Conservation (phyloP, 2,888 invertebrate species). For the Lepidochitona cinerea region DNA sequence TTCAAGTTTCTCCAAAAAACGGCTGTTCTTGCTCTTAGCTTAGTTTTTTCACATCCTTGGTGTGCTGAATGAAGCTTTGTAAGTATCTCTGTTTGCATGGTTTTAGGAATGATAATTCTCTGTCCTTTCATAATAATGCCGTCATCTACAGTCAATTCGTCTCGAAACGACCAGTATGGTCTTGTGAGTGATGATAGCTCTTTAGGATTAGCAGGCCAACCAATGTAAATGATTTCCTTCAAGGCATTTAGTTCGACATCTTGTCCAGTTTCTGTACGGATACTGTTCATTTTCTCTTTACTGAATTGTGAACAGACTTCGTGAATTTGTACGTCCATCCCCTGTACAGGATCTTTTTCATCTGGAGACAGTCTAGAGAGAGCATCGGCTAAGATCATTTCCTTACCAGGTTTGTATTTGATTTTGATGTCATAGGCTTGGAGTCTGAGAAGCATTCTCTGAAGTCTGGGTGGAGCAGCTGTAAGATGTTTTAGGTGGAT, state of each 20-base stretch:
- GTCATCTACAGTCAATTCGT: constrained; percentile 22
- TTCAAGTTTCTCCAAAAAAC: constrained; percentile 29
- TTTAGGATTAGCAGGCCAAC: constrained; percentile 16
- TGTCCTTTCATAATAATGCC: constrained; percentile 25
- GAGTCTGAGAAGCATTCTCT: constrained; percentile 24
- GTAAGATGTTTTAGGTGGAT: constrained; percentile 21
- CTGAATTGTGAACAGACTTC: constrained; percentile 6
- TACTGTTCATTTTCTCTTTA: background rate
- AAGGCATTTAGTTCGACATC: constrained; percentile 18
- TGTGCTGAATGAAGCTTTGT: constrained; percentile 19
- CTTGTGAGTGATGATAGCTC: constrained; percentile 9
- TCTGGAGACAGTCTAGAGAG: constrained; percentile 16
- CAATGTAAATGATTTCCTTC: constrained; percentile 12
- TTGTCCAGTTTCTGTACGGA: background rate
- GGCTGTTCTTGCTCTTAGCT: constrained; percentile 11
- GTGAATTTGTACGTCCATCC: constrained; percentile 18
- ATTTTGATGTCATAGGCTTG: constrained; percentile 27
- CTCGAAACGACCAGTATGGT: constrained; percentile 21
- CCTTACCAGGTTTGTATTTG: constrained; percentile 25
- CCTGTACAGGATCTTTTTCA: background rate
- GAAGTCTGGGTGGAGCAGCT: constrained; percentile 23
- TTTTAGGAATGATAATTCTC: too few relatives aligned
- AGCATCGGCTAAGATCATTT: constrained; percentile 29
- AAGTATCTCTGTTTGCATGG: too few relatives aligned
- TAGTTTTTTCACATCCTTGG: constrained; percentile 20